Evolutionary conservation across 2,888 invertebrate species (phyloP), one percentile per base, ranked within the genome.

Genomic region (Macrophya alboannulata): DNA sequence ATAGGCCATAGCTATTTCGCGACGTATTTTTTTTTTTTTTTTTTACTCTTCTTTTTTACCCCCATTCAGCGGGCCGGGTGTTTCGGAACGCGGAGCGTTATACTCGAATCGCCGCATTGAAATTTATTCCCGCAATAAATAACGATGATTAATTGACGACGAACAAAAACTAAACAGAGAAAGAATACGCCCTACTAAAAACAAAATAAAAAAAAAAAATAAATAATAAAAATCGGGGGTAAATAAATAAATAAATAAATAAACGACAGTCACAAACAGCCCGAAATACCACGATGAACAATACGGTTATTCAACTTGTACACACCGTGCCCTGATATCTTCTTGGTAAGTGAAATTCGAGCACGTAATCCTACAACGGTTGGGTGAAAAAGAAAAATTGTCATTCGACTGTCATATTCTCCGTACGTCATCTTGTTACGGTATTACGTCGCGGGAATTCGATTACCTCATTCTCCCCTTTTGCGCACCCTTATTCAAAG

Each of bases 71-170:
- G 43, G 51, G 25, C 77, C 81, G 81, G 62, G 81, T 81, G 81
- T 81, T 81, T 81, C 81, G 72, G 45, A 74, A 43, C 72, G 45
- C 37, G 12, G 17, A 51, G 55, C 81, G 40, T 59, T 59, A 59
- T 48, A 62, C 25, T 62, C 68, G 86, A 85, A 89, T 89, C 87
- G 86, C 31, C 87, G 59, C 68, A 68, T 83, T 68, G 51, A 86
- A 89, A 89, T 89, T 89, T 89, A 89, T 89, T 89, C 87, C 59
- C 59, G 72, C 87, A 86, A 88, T 89, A 89, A 89, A 89, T 89
- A 89, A 89, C 87, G 86, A 83, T 86, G 88, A 89, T 89, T 89
- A 89, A 89, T 89, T 89, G 74, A 65, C 17, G 10, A 4, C 10
- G 76, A 65, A 65, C 65, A 65, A 77, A 85, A 85, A 76, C 62